Base-by-base conservation (phyloP, 2,797 vertebrate species). In the Catharus ustulatus region DNA sequence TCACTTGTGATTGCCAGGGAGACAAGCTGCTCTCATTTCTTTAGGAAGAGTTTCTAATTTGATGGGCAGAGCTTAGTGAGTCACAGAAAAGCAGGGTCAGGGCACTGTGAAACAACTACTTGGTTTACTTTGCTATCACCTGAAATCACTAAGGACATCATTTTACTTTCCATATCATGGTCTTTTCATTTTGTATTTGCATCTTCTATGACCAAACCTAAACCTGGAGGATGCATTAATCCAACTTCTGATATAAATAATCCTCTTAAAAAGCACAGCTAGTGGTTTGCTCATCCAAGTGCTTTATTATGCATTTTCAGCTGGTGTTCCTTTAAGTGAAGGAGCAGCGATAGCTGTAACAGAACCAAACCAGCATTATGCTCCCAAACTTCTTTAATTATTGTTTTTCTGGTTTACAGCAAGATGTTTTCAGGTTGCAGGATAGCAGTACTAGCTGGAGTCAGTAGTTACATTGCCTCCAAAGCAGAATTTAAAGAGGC, bases 11-110 rank as follows among this genome's bases (percentile, higher is more conserved):
- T 95, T 95, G 74, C 95, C 91, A 95, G 93, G 93, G 94, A 95
- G 91, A 97, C 96, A 87, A 94, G 90, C 89, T 96, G 95, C 95
- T 96, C 95, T 96, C 93, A 64, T 96, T 96, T 94, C 87, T 95
- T 93, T 79, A 61, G 73, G 87, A 95, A 91, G 94, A 91, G 85
- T 94, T 96, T 93, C 85, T 95, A 94, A 95, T 96, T 92, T 94
- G 95, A 91, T 94, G 89, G 94, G 95, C 94, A 96, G 91, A 94
- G 93, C 95, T 95, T 84, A 88, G 67, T 10, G 80, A 95, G 83
- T 84, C 5, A 40, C 66, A 94, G 89, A 96, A 95, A 94, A 78
- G 83, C 89, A 74, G 94, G 85, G 80, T 96, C 85, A 80, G 90
- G 52, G 71, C 85, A 15, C 69, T 82, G 69, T 59, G 94, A 90